A percentile compares a stretch with the other conserved stretches of the same genome.
These are phyloP conservation scores for Anoplius nigerrimus DNA, from an alignment of 2,888 invertebrate species.

Conservation along the genomic window DNA sequence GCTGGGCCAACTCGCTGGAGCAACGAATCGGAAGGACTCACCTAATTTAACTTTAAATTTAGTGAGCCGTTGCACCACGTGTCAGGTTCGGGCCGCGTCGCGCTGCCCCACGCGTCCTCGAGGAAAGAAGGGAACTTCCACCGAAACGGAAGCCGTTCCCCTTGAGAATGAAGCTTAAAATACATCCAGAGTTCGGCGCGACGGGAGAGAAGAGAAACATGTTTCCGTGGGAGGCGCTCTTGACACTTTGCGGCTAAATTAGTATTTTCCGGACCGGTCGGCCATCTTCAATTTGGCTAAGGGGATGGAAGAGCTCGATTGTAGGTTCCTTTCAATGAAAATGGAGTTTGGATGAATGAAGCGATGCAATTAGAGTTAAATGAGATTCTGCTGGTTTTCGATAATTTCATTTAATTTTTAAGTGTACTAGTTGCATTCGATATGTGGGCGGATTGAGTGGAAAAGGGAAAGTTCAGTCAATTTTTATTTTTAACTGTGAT, in stretches of 20 bases:
- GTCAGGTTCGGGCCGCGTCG: slow-evolving; percentile 36
- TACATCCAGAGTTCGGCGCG: slow-evolving; percentile 38
- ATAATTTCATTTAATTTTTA: no score
- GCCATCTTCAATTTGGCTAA: no score
- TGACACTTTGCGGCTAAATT: slow-evolving; percentile 36
- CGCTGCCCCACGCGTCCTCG: slow-evolving; percentile 31
- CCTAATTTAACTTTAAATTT: slow-evolving; percentile 58
- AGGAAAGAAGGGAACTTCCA: slow-evolving; percentile 17
- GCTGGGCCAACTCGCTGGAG: slow-evolving; percentile 31
- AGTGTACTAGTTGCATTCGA: no score
- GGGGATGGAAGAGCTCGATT: no score
- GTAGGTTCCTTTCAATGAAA: no score
- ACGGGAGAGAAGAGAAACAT: slow-evolving; percentile 32
- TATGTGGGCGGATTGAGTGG: no score
- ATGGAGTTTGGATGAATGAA: no score
- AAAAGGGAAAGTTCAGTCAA: no score
- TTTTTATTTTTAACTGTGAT: no score
- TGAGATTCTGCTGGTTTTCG: no score
- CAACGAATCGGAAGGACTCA: slow-evolving; percentile 35
- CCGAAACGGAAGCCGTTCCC: slow-evolving; percentile 34
- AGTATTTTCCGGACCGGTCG: slow-evolving; percentile 19
- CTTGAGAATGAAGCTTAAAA: slow-evolving; percentile 52
- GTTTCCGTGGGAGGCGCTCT: slow-evolving; percentile 25
- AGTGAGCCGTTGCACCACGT: slow-evolving; percentile 42
- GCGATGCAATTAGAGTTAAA: no score